Conservation (phyloP, 1,140 invertebrate species). For the Drosophila baimaii region DNA sequence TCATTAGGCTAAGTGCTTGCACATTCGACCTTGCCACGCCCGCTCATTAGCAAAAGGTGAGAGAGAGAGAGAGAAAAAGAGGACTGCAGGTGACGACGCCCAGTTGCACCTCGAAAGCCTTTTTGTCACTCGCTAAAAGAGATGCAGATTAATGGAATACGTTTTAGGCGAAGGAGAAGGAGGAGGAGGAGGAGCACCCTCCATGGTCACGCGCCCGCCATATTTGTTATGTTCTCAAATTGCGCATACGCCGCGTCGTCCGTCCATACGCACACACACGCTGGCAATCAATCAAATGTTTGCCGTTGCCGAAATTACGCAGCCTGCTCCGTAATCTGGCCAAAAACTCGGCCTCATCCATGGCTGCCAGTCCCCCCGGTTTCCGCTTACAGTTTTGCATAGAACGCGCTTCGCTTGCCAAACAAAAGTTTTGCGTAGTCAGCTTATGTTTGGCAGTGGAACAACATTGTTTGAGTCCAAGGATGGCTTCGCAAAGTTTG, state of each 20-base stretch:
- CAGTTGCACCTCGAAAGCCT: slow-evolving; percentile 64
- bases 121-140: slow-evolving; percentile 42
- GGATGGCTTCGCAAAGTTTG: slow-evolving; percentile 21
- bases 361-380: slow-evolving; percentile 10
- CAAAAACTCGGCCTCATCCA: slow-evolving; percentile 9
- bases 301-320: slow-evolving; percentile 56
- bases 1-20: slow-evolving; percentile 55
- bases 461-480: slow-evolving; percentile 29
- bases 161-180: no score
- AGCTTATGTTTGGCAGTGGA: slow-evolving; percentile 31
- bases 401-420: slow-evolving; percentile 47
- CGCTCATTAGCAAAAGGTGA: slow-evolving; percentile 29
- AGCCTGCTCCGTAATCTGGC: slow-evolving; percentile 32
- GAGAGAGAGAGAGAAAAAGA: not conserved
- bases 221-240: slow-evolving; percentile 73
- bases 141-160: slow-evolving; percentile 71
- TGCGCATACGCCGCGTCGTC: slow-evolving; percentile 60
- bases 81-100: slow-evolving; percentile 3
- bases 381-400: slow-evolving; percentile 74
- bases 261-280: slow-evolving; percentile 23
- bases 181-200: slow-evolving; percentile 32
- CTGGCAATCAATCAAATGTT: slow-evolving; percentile 71
- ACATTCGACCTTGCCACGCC: slow-evolving; percentile 48
- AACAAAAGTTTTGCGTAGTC: slow-evolving; percentile 63
- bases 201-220: slow-evolving; percentile 54